Base-by-base conservation (phyloP, 2,113 vertebrate genomes). In the Oceanodroma tethys region DNA sequence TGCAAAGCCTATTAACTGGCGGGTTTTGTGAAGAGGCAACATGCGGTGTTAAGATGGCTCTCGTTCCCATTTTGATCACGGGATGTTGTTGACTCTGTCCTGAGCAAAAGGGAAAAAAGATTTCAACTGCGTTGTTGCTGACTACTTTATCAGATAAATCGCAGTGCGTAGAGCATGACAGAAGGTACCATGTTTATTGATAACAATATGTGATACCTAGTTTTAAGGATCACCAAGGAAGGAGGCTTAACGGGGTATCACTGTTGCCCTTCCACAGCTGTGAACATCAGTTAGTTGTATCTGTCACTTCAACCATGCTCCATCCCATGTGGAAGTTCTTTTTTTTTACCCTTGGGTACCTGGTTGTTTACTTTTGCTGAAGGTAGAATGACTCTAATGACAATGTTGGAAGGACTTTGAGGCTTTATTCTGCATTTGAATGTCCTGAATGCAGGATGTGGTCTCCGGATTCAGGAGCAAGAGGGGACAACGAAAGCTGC, bases 141-240 rank as follows among this genome's bases (percentile, higher is more conserved):
- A 14, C 8, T 65, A 0, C 18, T 76, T 63, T 32, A 34, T 90
- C 16, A 52, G 75, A 42, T 72, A 47, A 80, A 40, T 8, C 40
- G 8, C 29, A 60, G 40, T 12, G 13, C 0, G 0, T 1, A 30
- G 36, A 72, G 43, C 13, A 5, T 22, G 58, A 62, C 47, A 67
- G 62, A 50, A 95, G 25, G 88, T 32, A n/a, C 52, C 1, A 0
- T 18, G 1, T 22, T 8, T 50, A 18, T 47, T 26, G 38, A 13
- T 65, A 50, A 29, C 29, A 42, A 1, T 5, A 32, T 12, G 6
- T 27, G 22, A 62, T 79, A 26, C 19, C 38, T 19, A 7, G 43
- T 67, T 76, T 60, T 68, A 56, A 91, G 67, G 82, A 72, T 52
- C 48, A 72, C 52, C 13, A n/a, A 86, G 22, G 53, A 82, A 65